These are phyloP conservation scores for Lucilia sericata DNA, from an alignment of 1,140 invertebrate species.

Conservation along the genomic window DNA sequence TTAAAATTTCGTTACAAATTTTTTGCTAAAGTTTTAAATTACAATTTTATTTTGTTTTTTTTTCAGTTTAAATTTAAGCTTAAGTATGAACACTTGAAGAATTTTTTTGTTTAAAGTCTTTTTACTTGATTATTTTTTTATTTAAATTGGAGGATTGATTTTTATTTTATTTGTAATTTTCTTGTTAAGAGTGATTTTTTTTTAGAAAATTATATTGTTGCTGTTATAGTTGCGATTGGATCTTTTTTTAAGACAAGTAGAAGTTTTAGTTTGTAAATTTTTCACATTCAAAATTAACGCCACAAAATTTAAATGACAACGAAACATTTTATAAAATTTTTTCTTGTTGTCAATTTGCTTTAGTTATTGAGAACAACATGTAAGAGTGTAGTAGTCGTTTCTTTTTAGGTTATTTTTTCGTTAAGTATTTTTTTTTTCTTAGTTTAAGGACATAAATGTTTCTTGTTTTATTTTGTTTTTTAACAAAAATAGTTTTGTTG, in stretches of 20 bases:
- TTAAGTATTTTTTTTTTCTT: not conserved
- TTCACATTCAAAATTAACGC: conserved; percentile 46
- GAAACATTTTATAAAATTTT: conserved; percentile 46
- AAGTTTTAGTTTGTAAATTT: conserved; percentile 16
- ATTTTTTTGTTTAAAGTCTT: conserved; percentile 14
- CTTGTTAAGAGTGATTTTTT: not conserved
- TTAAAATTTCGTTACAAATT: not conserved
- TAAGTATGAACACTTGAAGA: conserved; percentile 1
- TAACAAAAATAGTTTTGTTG: not conserved
- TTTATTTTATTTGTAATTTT: not conserved
- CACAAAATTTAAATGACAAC: conserved; percentile 42
- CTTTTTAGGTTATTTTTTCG: conserved; percentile 5
- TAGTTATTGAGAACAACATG: conserved; percentile 17
- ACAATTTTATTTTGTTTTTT: not conserved
- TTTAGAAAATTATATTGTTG: conserved; percentile 33
- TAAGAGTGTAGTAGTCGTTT: not conserved
- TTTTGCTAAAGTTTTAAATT: not conserved
- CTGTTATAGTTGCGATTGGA: not conserved
- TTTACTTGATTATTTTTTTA: not conserved
- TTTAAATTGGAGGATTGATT: not conserved
- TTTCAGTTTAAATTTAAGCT: not conserved
- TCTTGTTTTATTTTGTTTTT: not conserved
- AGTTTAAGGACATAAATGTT: not conserved
- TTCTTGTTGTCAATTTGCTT: not conserved
- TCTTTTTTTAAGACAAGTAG: conserved; percentile 38